phyloP scores from a whole-genome alignment of 64 coral and sea anemone species.

The Montipora efflorescens region DNA sequence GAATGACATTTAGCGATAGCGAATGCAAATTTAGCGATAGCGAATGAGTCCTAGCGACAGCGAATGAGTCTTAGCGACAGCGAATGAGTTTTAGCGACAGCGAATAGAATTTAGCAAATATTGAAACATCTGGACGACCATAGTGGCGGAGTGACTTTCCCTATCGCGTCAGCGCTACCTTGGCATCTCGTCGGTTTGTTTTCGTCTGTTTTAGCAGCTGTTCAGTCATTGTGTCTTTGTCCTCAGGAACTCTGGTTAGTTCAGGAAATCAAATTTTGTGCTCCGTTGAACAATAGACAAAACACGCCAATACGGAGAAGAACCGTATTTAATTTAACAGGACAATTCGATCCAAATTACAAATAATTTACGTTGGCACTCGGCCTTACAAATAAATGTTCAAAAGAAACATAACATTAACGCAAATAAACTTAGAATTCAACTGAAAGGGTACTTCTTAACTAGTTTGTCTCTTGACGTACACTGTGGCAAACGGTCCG shows the following conservation, averaged over 20 bases:
- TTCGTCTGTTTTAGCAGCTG: constrained; percentile 1
- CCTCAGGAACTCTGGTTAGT: neutral
- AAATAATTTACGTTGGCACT: neutral
- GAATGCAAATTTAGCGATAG: no score
- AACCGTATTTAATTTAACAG: constrained; percentile 3
- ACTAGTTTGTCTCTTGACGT: no score
- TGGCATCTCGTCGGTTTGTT: constrained; percentile 8
- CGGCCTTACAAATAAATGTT: neutral
- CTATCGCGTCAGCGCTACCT: constrained; percentile 23
- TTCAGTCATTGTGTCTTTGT: neutral
- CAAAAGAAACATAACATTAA: no score
- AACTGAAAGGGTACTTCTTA: no score
- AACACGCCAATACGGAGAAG: neutral
- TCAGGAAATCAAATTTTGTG: neutral
- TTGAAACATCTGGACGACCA: no score
- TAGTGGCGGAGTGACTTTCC: neutral
- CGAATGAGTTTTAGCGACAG: no score
- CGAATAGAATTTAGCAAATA: no score
- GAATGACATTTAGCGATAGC: no score
- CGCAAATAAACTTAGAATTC: no score
- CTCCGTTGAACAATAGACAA: neutral
- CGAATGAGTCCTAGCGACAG: no score
- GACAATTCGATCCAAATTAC: constrained; percentile 16
- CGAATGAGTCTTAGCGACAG: no score
- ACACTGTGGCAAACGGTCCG: no score